These are phyloP conservation scores for Tenthredo distinguenda DNA, from an alignment of 2,888 invertebrate genomes.

Conservation along the genomic window DNA sequence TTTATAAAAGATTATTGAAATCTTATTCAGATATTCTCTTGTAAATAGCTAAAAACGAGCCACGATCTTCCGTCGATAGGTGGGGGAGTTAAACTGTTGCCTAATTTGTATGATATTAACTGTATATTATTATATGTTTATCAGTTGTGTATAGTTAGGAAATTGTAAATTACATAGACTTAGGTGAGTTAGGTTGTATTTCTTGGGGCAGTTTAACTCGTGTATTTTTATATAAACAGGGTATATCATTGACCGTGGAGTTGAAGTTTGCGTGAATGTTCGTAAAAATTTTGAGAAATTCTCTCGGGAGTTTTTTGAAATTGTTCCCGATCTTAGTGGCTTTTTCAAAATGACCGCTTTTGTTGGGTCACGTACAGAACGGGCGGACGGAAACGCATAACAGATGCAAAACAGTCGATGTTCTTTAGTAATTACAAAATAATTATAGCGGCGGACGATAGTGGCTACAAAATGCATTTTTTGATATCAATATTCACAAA, in stretches of 20 bases:
- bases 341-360: constrained; percentile 76
- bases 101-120: constrained; percentile 45
- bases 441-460: constrained; percentile 36
- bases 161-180: constrained; percentile 45
- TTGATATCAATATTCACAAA: constrained; percentile 49
- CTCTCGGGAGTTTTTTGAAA: constrained; percentile 50
- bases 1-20: constrained; percentile 48
- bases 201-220: constrained; percentile 40
- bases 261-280: constrained; percentile 59
- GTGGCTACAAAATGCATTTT: constrained; percentile 48
- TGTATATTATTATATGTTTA: constrained; percentile 49
- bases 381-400: constrained; percentile 66
- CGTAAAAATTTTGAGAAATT: constrained; percentile 67
- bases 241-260: constrained; percentile 52
- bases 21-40: constrained; percentile 41
- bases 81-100: constrained; percentile 42
- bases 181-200: constrained; percentile 46
- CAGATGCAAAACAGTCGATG: constrained; percentile 49
- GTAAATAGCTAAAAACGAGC: constrained; percentile 45
- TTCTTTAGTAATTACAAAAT: constrained; percentile 61
- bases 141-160: constrained; percentile 49
- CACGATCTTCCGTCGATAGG: constrained; percentile 43
- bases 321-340: constrained; percentile 73
- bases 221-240: constrained; percentile 52
- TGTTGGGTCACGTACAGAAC: constrained; percentile 70